Evolutionary conservation across 2,797 vertebrate genomes (phyloP).

Genomic region (Hydrophis major): DNA sequence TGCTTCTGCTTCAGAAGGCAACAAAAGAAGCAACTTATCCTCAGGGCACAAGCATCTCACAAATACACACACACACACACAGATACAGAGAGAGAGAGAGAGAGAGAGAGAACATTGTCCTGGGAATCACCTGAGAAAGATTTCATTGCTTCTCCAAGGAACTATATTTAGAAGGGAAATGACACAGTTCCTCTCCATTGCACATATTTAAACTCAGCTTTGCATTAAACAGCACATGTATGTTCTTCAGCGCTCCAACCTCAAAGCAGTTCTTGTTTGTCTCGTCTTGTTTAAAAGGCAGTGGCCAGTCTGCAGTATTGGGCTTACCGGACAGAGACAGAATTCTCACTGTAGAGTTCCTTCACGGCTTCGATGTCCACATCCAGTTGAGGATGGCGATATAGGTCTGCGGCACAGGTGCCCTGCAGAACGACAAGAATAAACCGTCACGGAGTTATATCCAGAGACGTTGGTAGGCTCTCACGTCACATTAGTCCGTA

Average conservation of each 20-base stretch:
- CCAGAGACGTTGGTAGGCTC: background rate
- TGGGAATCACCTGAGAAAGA: background rate
- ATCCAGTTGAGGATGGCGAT: conserved; percentile 95
- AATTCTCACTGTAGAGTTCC: conserved; percentile 96
- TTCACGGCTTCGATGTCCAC: conserved; percentile 98
- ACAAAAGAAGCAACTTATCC: background rate
- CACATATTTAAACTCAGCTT: background rate
- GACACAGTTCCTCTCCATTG: background rate
- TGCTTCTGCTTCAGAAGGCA: background rate
- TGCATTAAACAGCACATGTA: background rate
- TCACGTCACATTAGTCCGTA: background rate
- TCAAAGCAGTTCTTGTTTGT: background rate
- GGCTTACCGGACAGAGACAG: conserved; percentile 88
- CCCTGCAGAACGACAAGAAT: conserved; percentile 73
- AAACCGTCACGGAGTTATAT: background rate
- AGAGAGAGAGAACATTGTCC: background rate
- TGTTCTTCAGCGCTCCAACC: background rate
- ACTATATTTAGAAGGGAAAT: background rate
- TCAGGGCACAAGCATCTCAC: background rate
- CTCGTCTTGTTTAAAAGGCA: background rate
- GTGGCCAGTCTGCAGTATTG: accelerated
- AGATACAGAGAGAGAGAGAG: too few relatives aligned
- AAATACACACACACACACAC: background rate
- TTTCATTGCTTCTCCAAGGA: background rate
- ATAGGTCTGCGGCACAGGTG: conserved; percentile 94